Base-by-base conservation (phyloP, 1,140 invertebrate genomes). In the Oryzaephilus surinamensis region DNA sequence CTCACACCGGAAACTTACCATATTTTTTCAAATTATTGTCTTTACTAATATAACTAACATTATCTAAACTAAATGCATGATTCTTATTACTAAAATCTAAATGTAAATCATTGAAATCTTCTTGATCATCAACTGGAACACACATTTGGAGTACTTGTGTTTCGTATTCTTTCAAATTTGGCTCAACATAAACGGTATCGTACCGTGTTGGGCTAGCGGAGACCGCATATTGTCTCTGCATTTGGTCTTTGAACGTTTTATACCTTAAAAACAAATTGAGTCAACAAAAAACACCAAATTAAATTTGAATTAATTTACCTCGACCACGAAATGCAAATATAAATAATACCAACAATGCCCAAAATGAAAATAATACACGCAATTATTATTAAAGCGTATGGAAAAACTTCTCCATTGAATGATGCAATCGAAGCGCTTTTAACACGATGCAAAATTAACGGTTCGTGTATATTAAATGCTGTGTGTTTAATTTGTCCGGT, bases 201-300 rank as follows among this genome's bases (percentile, higher is more conserved):
- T 86, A 86, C n/a, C 79, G 65, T 0, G 64, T 57, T 0, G 69
- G 68, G 52, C 57, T 61, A 24, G 57, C 50, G 4, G 81, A 76
- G 10, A 79, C 72, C 3, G 81, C 72, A 48, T 83, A 81, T 60
- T 81, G 73, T 2, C 79, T 65, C 46, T 77, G 73, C 69, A 82
- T 76, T 49, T 81, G 70, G 50, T 82, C 78, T 51, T 84, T 84
- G 53, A 82, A 84, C n/a, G 79, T 72, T 56, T 82, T 83, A 54
- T 85, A 86, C 86, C 83, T 87, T 36, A 85, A 85, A 86, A 89
- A 93, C 1, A 87, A 88, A 26, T 90, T 77, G 56, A 89, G 91
- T 17, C 94, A 88, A 55, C 93, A 91, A 17, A 91, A 77, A 21
- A 92, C 91, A 8, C 85, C 88, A 34, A 83, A 31, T 29, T 6